Base-by-base conservation (phyloP, 2,797 vertebrate genomes). In the Sebastes itinus region DNA sequence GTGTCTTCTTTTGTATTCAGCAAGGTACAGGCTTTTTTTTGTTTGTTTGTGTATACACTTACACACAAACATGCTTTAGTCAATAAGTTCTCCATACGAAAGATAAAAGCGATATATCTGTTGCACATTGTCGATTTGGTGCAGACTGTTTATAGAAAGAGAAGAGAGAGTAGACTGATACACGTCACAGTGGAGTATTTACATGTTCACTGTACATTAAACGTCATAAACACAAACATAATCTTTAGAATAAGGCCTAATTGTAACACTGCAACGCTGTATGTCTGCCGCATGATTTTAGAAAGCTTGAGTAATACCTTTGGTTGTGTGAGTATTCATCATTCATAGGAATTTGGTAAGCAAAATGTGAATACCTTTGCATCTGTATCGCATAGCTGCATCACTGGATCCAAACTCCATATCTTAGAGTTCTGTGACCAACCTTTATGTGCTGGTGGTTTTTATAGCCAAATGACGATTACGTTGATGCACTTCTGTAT, bases 351-450 rank as follows among this genome's bases (percentile, higher is more conserved):
- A 65, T 64, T 72, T 52, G 69, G 16, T 81, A 55, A 87, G n/a
- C 14, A 78, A 85, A 93, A 87, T 90, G 83, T 90, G 74, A 86
- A 75, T 61, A 72, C 58, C 42, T 66, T 72, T 90, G 66, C 82
- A 55, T 82, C 72, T 89, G 38, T 85, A 77, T 76, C 70, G 66
- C 70, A 62, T 76, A 77, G 84, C 89, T 72, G 61, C 75, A 75
- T 86, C 90, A 93, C 91, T 86, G 89, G 90, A 92, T 82, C 82
- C 75, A 73, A 77, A 87, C 78, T 77, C 59, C 70, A 61, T 74
- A 61, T 71, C 55, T 27, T 28, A 82, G 30, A 81, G 65, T 67
- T 49, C 33, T 55, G 30, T 71, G 66, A 87, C 78, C 83, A 69
- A 80, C 23, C n/a, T 76, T 35, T 61, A 81, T 61, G 56, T 73